Base-by-base conservation (phyloP, 2,888 invertebrate species). In the Cheilosia impressa region DNA sequence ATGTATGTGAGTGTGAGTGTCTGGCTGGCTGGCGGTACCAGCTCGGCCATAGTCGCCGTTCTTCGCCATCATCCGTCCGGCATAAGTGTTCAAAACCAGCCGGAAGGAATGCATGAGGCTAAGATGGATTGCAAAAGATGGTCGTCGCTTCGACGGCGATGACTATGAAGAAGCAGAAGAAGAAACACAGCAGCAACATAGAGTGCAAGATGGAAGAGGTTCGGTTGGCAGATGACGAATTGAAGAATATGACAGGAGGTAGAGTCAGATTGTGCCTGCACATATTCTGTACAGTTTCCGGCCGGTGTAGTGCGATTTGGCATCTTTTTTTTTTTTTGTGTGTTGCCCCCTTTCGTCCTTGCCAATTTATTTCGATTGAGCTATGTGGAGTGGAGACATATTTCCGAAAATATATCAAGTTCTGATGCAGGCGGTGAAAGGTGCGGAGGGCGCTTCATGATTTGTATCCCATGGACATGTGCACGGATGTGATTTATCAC, bases 101-200 rank as follows among this genome's bases (percentile, higher is more conserved):
- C 80, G 75, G 84, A 81, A 76, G 76, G 62, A 81, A 85, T 85
- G 85, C 85, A 85, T 81, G 85, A 85, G 63, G 81, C 81, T 60
- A 85, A 85, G 85, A 85, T 85, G 81, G 72, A 85, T 85, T 66
- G 85, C 85, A 60, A 76, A 85, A 85, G 79, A 79, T 79, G 79
- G 72, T 79, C 63, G 79, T 79, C 31, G 27, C 27, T 27, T 27
- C 27, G 27, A 27, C 63, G 79, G 52, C 34, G 17, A 50, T 15
- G 47, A 34, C 19, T 31, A 47, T 10, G 31, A 65, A 22, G 17
- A 43, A 4, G 65, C n/a, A 38, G 17, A n/a, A 10, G 47, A 80
- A 53, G 73, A 66, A 72, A 84, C 79, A 76, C 5, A 24, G 53
- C 75, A 79, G 60, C 68, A 84, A 75, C 75, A 69, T 43, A 43